Evolutionary conservation across 2,113 vertebrate genomes (phyloP).

Genomic region (Chamaea fasciata): DNA sequence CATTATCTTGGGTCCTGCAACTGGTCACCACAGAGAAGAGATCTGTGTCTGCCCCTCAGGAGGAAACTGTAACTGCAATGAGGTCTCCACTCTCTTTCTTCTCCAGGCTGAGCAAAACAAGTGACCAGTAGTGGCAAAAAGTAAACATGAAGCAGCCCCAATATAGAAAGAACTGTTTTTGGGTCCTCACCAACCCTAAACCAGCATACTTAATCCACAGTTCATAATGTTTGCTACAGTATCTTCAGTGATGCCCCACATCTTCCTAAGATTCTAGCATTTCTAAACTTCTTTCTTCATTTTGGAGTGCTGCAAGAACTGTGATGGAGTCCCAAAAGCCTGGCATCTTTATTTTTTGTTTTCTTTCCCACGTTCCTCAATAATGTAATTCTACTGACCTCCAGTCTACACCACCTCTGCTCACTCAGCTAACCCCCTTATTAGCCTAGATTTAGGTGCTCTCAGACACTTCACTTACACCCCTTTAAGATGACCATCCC

Average conservation of each 20-base stretch:
- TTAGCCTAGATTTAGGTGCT: background rate
- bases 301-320: background rate
- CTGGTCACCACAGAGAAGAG: background rate
- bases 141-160: too few species aligned
- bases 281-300: background rate
- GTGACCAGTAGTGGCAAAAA: background rate
- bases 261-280: background rate
- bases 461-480: accelerated
- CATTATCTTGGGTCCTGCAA: background rate
- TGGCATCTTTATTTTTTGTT: background rate
- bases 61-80: background rate
- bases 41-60: background rate
- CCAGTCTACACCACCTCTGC: background rate
- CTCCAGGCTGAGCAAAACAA: background rate
- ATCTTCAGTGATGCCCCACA: background rate
- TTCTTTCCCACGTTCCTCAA: background rate
- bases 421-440: background rate
- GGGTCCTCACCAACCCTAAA: background rate
- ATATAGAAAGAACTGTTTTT: background rate
- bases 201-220: background rate
- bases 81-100: background rate
- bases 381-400: background rate
- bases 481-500: background rate
- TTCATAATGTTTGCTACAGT: background rate
- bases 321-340: background rate